Conservation (phyloP, 2,113 vertebrate species). For the Danionella cerebrum region DNA sequence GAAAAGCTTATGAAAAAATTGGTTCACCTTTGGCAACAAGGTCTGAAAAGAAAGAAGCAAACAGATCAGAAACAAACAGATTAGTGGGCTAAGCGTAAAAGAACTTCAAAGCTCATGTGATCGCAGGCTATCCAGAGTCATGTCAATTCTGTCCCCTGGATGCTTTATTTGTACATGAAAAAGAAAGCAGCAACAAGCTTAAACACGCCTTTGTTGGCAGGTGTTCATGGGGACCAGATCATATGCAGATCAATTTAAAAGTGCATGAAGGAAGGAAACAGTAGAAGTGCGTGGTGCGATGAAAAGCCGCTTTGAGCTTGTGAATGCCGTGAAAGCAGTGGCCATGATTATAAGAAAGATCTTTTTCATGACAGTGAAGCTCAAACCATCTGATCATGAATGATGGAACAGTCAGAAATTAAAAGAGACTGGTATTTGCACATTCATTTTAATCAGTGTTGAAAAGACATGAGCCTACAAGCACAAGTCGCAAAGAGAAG, state of each 20-base stretch:
- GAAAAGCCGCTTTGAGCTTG: conserved; percentile 65
- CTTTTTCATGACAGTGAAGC: conserved; percentile 34
- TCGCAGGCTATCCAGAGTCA: conserved; percentile 49
- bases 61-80: background rate
- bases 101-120: conserved; percentile 25
- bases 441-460: conserved; percentile 61
- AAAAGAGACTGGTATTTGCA: conserved; percentile 48
- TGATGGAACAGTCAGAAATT: conserved; percentile 58
- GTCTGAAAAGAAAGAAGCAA: background rate
- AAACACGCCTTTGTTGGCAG: conserved; percentile 19
- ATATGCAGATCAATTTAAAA: conserved; percentile 18
- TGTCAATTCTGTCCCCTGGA: conserved; percentile 50
- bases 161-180: conserved; percentile 56
- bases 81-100: too few species aligned
- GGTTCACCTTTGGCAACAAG: background rate
- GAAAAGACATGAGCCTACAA: conserved; percentile 24
- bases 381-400: conserved; percentile 38
- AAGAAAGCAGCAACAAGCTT: conserved; percentile 39
- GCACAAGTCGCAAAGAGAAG: conserved; percentile 17
- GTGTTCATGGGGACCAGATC: conserved; percentile 1
- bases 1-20: background rate
- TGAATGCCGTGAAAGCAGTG: conserved; percentile 57
- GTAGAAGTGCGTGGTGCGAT: conserved; percentile 38
- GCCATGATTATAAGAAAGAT: conserved; percentile 72
- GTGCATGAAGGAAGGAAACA: background rate